phyloP scores from a whole-genome alignment of 2,888 invertebrate genomes.

The Fragum sueziense region DNA sequence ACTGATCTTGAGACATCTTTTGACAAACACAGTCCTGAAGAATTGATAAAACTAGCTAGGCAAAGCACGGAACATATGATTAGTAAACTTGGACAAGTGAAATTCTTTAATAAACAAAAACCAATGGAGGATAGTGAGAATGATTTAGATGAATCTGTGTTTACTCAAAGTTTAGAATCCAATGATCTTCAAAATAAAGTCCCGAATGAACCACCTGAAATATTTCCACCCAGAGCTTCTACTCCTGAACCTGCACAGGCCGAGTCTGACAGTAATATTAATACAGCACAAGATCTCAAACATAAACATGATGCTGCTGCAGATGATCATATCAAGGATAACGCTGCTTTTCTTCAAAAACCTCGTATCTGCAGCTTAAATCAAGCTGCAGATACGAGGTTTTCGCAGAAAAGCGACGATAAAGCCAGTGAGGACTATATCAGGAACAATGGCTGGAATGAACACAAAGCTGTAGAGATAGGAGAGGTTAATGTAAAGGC shows the following conservation, averaged over 20 bases:
- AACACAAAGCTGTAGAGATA: neutral
- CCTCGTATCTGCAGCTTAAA: too few relatives aligned
- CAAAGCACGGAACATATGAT: slow-evolving; percentile 16
- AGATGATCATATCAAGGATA: neutral
- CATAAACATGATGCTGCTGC: too few relatives aligned
- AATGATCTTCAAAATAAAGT: neutral
- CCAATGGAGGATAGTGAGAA: neutral
- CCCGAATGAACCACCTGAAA: neutral
- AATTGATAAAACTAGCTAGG: slow-evolving; percentile 6
- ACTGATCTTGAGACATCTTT: neutral
- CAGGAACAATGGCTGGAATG: slow-evolving; percentile 7
- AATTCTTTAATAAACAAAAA: neutral
- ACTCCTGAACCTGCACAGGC: neutral
- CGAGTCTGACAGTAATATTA: neutral
- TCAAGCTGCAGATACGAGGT: neutral
- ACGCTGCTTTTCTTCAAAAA: neutral
- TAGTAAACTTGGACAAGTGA: slow-evolving; percentile 5
- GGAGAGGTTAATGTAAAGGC: neutral
- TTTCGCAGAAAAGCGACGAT: neutral
- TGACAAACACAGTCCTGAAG: slow-evolving; percentile 4
- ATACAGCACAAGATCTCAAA: neutral
- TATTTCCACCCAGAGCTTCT: neutral
- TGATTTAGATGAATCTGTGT: neutral
- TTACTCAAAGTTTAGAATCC: neutral
- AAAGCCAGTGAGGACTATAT: neutral